Base-by-base conservation (phyloP, 2,113 vertebrate genomes). In the Illadopsis cleaveri region DNA sequence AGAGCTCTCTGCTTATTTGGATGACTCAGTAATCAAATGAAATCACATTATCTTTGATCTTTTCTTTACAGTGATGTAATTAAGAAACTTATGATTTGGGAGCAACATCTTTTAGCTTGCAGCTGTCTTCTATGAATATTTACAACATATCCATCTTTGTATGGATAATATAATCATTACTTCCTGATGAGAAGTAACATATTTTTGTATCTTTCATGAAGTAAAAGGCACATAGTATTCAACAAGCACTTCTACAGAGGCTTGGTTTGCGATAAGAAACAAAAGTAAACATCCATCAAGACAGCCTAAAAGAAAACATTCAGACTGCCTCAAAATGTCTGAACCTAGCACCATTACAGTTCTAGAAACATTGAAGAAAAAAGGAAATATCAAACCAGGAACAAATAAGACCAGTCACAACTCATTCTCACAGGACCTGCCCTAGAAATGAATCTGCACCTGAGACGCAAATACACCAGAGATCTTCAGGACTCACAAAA, bases 51-150 rank as follows among this genome's bases (percentile, higher is more conserved):
- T 96, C 78, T 96, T 86, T 93, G 91, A 93, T 96, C 93, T 96
- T 96, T 94, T 96, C 81, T 93, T 88, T 96, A 93, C 66, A 31
- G 92, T 96, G 94, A 97, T 96, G 90, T 90, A 96, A 96, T 95
- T 81, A 90, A 77, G 75, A 95, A 95, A 94, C 84, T 96, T 93
- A 87, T 96, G 93, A 96, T 93, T 94, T 86, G 66, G 38, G 62
- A 93, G 79, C 47, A 96, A 92, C 91, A 88, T 96, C 84, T 93
- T 96, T 88, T 88, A 95, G 93, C 91, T 88, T 61, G 90, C 93
- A 97, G 93, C 94, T 96, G 93, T 95, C 93, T 97, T 80, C 75
- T 88, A 48, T 94, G 94, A 91, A 93, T 90, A 90, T 93, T 77
- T 92, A 89, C 86, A 77, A 77, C n/a, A 85, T 50, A 69, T 21